These are phyloP conservation scores for Cotesia chilonis DNA, from an alignment of 1,140 invertebrate genomes.

Conservation along the genomic window DNA sequence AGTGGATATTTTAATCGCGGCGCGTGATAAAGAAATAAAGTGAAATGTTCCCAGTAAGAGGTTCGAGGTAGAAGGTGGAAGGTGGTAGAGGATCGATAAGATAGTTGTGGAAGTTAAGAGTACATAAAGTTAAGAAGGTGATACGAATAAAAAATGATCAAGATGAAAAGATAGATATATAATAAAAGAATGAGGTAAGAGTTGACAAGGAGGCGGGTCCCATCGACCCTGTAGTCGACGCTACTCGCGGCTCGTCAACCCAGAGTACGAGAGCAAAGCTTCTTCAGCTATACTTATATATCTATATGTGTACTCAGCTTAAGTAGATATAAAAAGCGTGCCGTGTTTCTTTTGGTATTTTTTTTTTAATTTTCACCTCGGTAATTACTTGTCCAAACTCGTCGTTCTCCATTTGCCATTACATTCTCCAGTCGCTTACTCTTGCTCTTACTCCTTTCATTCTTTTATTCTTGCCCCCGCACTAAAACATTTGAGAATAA, in stretches of 20 bases:
- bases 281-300: no score
- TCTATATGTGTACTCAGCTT: neutral
- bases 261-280: neutral
- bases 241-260: constrained; percentile 6
- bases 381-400: no score
- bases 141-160: constrained; percentile 13
- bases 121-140: neutral
- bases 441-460: no score
- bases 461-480: no score
- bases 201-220: constrained; percentile 28
- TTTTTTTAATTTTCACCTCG: constrained; percentile 23
- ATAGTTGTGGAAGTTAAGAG: neutral
- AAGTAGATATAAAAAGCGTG: neutral
- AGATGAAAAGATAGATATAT: neutral
- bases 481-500: no score
- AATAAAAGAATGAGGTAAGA: constrained; percentile 2
- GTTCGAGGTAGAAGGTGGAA: neutral
- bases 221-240: constrained; percentile 33
- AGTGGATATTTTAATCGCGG: constrained; percentile 32
- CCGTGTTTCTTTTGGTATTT: neutral
- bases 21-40: constrained; percentile 10
- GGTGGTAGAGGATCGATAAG: neutral
- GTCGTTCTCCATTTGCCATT: no score
- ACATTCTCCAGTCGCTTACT: no score
- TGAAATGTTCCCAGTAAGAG: neutral